Conservation (phyloP, 2,888 invertebrate genomes). For the Temnothorax unifasciatus region DNA sequence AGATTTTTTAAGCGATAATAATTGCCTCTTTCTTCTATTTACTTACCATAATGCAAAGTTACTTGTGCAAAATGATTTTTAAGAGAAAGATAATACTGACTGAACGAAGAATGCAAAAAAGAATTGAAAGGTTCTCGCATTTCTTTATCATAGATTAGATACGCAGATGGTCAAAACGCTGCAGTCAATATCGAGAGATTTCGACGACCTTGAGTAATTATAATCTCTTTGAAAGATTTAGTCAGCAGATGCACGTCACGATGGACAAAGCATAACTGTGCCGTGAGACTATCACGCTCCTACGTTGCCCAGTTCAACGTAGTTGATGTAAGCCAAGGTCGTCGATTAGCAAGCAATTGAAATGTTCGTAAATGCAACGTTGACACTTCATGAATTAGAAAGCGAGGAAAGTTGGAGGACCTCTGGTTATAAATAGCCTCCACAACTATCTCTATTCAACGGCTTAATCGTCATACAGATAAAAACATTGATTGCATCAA, state of each 20-base stretch:
- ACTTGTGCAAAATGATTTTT: background rate
- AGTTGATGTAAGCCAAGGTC: constrained; percentile 45
- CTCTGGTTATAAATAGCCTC: background rate
- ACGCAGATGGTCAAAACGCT: background rate
- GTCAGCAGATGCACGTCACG: background rate
- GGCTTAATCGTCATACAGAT: background rate
- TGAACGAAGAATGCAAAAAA: background rate
- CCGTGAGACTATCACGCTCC: constrained; percentile 20
- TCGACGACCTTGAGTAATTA: background rate
- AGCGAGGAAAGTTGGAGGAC: background rate
- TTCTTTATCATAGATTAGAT: background rate
- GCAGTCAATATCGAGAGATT: background rate
- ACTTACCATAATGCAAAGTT: background rate
- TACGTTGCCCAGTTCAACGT: background rate
- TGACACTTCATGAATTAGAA: constrained; percentile 24
- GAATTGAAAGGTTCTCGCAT: background rate
- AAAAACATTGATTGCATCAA: background rate
- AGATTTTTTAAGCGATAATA: background rate
- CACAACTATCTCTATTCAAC: background rate
- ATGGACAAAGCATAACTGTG: constrained; percentile 2
- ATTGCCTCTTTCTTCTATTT: background rate
- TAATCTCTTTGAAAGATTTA: constrained; percentile 1
- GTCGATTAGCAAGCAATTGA: constrained; percentile 30
- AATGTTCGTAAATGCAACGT: background rate
- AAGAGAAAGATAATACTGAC: background rate